Conservation (phyloP, 2,888 invertebrate species). For the Stegophylla sp. region DNA sequence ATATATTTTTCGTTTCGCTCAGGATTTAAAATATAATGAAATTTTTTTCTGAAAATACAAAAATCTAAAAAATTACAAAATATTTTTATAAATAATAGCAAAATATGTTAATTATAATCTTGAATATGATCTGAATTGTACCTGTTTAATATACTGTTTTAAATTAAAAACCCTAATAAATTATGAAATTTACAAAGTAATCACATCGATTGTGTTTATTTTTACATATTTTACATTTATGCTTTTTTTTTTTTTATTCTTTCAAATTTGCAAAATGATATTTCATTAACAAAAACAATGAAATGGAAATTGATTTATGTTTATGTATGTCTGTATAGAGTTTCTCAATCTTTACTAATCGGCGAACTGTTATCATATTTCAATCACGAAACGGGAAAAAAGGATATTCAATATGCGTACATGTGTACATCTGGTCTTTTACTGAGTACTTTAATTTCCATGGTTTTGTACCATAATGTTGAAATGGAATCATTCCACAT, state of each 20-base stretch:
- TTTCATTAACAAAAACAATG: neutral
- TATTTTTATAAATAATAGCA: too few relatives aligned
- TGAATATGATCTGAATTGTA: too few relatives aligned
- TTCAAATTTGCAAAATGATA: neutral
- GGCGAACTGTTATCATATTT: conserved; percentile 65
- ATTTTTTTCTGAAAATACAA: too few relatives aligned
- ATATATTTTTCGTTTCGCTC: too few relatives aligned
- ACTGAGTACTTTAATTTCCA: neutral
- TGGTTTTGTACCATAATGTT: neutral
- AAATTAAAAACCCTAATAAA: too few relatives aligned
- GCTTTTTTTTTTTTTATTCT: too few relatives aligned
- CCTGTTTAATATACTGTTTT: too few relatives aligned
- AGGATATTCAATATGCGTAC: conserved; percentile 15
- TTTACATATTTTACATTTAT: neutral
- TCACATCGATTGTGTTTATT: neutral
- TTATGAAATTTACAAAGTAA: neutral
- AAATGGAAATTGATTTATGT: neutral
- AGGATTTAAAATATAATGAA: too few relatives aligned
- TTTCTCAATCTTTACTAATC: conserved; percentile 65
- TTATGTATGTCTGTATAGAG: conserved; percentile 61
- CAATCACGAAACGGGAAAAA: conserved; percentile 62
- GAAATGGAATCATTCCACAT: neutral
- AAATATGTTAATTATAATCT: too few relatives aligned
- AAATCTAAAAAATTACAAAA: too few relatives aligned
- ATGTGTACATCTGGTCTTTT: neutral